Base-by-base conservation (phyloP, 2,113 vertebrate genomes). In the Siphamia tubifer region DNA sequence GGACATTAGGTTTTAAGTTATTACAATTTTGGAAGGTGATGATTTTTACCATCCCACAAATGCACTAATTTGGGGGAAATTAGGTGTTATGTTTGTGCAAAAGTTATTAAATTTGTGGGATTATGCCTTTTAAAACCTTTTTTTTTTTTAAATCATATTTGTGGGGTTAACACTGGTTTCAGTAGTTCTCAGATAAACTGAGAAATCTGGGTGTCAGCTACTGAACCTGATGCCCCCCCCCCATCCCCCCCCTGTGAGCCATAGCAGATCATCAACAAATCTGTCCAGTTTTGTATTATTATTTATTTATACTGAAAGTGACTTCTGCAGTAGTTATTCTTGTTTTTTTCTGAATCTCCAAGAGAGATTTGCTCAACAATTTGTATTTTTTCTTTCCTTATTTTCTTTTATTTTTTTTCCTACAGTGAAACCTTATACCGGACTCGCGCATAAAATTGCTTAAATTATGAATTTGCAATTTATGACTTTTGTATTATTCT, bases 221-320 rank as follows among this genome's bases (percentile, higher is more conserved):
- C 53, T 38, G 47, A 61, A 44, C 30, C 39, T 75, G 57, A 65
- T 54, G 49, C 13, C 13, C 24, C 47, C 70, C 44, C 64, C n/a
- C n/a, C n/a, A n/a, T n/a, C n/a, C n/a, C n/a, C n/a, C n/a, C n/a
- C n/a, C n/a, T n/a, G 54, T 58, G 80, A 89, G 82, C 82, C 84
- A 82, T 77, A 76, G 51, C 60, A 68, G 52, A 51, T 53, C 42
- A 19, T 56, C 40, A 7, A 48, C 34, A 35, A 42, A 68, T 67
- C 68, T 81, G 72, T 79, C 75, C 66, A 60, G 30, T 62, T 65
- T 61, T 42, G 25, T 62, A 70, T 47, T 68, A 56, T 12, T 86
- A 85, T 89, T 86, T 86, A 87, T 89, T 87, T 64, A 60, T 73
- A 61, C 64, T 85, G 68, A 70, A 61, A 48, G 62, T 54, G 56